These are phyloP conservation scores for Montipora efflorescens DNA, from an alignment of 64 coral and sea anemone species.

Conservation along the genomic window DNA sequence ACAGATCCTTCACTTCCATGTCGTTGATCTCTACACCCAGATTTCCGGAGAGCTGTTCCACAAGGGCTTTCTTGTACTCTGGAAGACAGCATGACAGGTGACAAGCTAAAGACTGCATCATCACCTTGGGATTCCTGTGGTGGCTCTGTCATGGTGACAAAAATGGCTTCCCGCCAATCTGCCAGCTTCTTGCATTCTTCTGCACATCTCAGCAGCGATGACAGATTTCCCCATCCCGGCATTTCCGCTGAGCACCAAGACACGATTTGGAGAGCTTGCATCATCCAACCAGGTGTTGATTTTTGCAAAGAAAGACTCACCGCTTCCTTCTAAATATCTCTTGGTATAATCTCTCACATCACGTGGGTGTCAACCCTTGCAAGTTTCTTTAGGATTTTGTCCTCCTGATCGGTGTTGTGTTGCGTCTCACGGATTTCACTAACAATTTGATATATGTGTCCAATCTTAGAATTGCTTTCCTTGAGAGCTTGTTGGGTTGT, in stretches of 20 bases:
- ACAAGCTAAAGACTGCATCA: slow-evolving; percentile 60
- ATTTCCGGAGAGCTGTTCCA: slow-evolving; percentile 39
- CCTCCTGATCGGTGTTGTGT: neutral
- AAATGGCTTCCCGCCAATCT: slow-evolving; percentile 56
- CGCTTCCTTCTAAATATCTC: neutral
- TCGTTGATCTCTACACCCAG: slow-evolving; percentile 12
- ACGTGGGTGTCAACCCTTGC: neutral
- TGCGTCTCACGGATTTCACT: too few relatives aligned
- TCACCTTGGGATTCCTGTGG: slow-evolving; percentile 43
- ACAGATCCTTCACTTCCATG: slow-evolving; percentile 54
- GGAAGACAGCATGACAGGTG: slow-evolving; percentile 23
- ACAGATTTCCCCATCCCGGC: slow-evolving; percentile 63
- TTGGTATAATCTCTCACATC: neutral
- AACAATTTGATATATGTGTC: too few relatives aligned
- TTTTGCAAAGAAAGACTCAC: neutral
- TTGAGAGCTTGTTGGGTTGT: too few relatives aligned
- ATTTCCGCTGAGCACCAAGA: slow-evolving; percentile 45
- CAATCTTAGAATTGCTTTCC: too few relatives aligned
- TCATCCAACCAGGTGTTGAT: neutral
- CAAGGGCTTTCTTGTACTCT: slow-evolving; percentile 43
- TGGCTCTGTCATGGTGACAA: slow-evolving; percentile 49
- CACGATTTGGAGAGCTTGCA: neutral
- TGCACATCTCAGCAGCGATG: slow-evolving; percentile 11
- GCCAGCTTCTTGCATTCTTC: slow-evolving; percentile 27
- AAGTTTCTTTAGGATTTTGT: neutral